Evolutionary conservation across 1,140 invertebrate species (phyloP), one percentile per base, ranked within the genome.

Genomic region (Cydia fagiglandana): DNA sequence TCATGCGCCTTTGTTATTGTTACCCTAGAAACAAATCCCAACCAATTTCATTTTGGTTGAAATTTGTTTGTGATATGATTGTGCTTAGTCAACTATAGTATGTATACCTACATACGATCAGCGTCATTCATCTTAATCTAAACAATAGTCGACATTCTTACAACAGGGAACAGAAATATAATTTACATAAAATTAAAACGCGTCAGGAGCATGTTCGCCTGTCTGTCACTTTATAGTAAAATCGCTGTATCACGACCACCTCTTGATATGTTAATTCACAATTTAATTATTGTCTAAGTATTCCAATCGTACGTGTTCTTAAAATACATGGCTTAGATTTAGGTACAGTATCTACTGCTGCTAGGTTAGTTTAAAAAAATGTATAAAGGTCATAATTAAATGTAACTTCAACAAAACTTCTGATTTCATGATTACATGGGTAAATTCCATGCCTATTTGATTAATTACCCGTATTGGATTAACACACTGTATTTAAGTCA

Each of bases 171-270:
- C 66, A 15, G 34, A 66, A 70, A 41, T 20, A 30, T 30, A 38
- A 53, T 74, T 74, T 34, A 56, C 45, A 61, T 47, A 56, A 34
- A 34, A 74, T 38, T 53, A 74, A 74, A 74, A 28, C 30, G 61
- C 79, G 78, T 78, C 77, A 81, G 38, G 64, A 24, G 66, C 66
- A 68, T 78, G 77, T 75, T 68, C 28, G 73, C 70, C 79, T 64
- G 66, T 76, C 78, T 77, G 75, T 78, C 77, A 83, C 77, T 76
- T 80, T 15, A 73, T 38, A 64, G 70, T 53, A 34, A 76, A 76
- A 83, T 83, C 80, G 77, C 64, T 81, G 76, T 78, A 81, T 83
- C 78, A 83, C 80, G 80, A 81, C 53, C 77, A 24, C 17, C 20
- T 66, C n/a, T 41, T 4, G 30, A 34, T 70, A 38, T 38, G 34